Evolutionary conservation across 1,140 invertebrate species (phyloP), one percentile per base, ranked within the genome.

Genomic region (Drosophila ambigua): DNA sequence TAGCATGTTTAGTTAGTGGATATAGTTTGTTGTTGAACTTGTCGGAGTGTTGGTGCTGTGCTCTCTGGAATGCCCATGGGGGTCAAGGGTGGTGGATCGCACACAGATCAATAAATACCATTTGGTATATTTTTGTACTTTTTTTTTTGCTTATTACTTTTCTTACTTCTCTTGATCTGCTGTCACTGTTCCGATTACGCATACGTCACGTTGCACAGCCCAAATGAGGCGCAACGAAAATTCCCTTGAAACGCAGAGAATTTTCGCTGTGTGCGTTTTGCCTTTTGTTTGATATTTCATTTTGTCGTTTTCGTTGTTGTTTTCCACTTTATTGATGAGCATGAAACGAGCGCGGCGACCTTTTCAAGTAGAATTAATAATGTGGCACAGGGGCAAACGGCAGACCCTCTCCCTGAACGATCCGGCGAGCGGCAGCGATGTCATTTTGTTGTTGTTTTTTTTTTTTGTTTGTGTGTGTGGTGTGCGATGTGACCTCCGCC

Each of bases 281-380:
- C 16, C n/a, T 51, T 31, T 79, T 65, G 35, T 60, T 75, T 80
- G 43, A 45, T 35, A 65, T 72, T 72, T 54, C 49, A 35, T 54
- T 65, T 53, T 57, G 24, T 57, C 15, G 24, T 58, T 49, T 60
- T 66, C 26, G 26, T 24, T 51, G 48, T 41, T 52, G n/a, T 54
- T 46, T 41, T 26, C 5, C 60, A 28, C 46, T 44, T 59, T 66
- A 87, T 85, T 79, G 69, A 78, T 77, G 65, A 68, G 69, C 61
- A 71, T 63, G 50, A 69, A 71, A 72, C 61, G 72, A 64, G 79
- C 55, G 16, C 72, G 82, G 11, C 72, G 82, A 87, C 83, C 83
- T 88, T 87, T 78, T 87, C 52, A 46, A 79, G 75, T 79, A 63
- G 82, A 84, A 79, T 88, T 73, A 78, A 82, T 82, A 77, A 88